Percentiles rank a stretch among this genome's conserved stretches.
Evolutionary conservation across 2,888 invertebrate genomes (phyloP).

Genomic region (Agonum fuliginosum): DNA sequence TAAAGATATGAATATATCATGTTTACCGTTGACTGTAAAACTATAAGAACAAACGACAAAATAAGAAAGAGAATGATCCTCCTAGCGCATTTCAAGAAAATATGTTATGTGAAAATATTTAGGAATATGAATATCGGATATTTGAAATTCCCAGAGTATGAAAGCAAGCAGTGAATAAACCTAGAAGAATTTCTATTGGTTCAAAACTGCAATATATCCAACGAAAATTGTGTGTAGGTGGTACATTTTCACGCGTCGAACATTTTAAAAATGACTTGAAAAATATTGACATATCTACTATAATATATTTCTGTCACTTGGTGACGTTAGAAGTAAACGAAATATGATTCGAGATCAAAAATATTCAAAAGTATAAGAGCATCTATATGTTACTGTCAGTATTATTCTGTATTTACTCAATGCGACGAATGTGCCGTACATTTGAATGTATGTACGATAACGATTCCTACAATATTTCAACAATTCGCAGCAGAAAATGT

Average conservation of each 20-base stretch:
- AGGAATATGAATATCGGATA: conserved; percentile 5
- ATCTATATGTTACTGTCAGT: conserved; percentile 50
- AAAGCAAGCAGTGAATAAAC: conserved; percentile 4
- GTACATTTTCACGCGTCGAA: conserved; percentile 17
- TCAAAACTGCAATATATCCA: conserved; percentile 29
- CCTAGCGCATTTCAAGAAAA: neutral
- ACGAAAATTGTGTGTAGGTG: conserved; percentile 12
- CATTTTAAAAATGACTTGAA: conserved; percentile 35
- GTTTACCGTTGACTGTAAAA: neutral
- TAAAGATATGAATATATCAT: neutral
- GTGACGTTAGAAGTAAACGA: conserved; percentile 40
- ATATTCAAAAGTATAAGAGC: conserved; percentile 55
- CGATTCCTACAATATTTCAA: neutral
- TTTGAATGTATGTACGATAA: too few relatives aligned
- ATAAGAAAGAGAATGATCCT: too few relatives aligned
- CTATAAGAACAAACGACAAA: neutral
- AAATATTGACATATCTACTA: conserved; percentile 56
- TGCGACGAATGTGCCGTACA: neutral
- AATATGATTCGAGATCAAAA: conserved; percentile 51
- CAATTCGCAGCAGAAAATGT: too few relatives aligned
- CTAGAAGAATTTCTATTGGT: conserved; percentile 28
- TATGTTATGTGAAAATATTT: conserved; percentile 19
- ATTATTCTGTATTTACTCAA: conserved; percentile 49
- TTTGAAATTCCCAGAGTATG: conserved; percentile 24
- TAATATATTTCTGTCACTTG: conserved; percentile 49